Conservation (phyloP, 2,113 vertebrate species). For the Phalacrocorax carbo region DNA sequence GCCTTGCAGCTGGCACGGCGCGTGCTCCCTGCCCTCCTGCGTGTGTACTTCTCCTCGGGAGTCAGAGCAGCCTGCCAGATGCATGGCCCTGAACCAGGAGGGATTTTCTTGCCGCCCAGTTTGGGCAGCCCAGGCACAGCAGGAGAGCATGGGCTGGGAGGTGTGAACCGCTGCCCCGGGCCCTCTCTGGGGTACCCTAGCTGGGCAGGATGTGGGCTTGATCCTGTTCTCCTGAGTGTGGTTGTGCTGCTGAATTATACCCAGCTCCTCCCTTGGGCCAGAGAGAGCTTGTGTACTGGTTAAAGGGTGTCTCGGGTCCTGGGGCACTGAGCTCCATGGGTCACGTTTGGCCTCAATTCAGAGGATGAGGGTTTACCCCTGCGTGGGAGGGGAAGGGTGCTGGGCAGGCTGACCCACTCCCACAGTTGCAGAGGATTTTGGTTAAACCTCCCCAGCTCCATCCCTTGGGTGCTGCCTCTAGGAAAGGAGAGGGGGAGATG, state of each 20-base stretch:
- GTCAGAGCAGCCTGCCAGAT: not conserved
- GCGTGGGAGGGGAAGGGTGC: not conserved
- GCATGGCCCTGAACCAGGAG: not conserved
- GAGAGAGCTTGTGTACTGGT: not conserved
- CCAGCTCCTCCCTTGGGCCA: not conserved
- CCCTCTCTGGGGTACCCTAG: not conserved
- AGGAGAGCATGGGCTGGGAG: not conserved
- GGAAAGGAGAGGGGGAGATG: not conserved
- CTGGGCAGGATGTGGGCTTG: not conserved
- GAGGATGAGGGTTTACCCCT: not conserved
- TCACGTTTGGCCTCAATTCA: not conserved
- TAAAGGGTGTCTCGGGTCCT: not conserved
- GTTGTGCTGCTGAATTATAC: not conserved
- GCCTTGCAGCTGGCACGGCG: not conserved
- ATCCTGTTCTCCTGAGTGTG: not conserved
- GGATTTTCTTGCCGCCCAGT: not conserved
- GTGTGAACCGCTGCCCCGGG: not conserved
- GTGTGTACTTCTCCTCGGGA: not conserved
- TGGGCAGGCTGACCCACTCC: accelerated
- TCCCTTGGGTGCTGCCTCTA: not conserved
- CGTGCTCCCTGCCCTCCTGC: not conserved
- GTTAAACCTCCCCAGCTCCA: not conserved
- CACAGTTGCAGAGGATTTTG: not conserved
- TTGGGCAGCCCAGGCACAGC: not conserved
- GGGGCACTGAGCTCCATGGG: accelerated